Evolutionary conservation across 2,113 vertebrate genomes (phyloP).

Genomic region (Peromyscus maniculatus): DNA sequence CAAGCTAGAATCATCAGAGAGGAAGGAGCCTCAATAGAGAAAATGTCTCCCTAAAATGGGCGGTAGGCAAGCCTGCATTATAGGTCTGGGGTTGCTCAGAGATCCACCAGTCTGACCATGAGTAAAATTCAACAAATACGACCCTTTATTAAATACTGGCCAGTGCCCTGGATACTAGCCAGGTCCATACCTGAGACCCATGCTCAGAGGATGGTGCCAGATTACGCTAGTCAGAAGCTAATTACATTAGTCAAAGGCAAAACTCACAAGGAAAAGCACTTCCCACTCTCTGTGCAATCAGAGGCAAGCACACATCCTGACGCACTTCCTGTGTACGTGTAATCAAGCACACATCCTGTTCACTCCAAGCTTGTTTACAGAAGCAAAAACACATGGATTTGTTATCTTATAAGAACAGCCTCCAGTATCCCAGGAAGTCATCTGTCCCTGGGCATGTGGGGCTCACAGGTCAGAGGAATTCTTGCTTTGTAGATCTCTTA

Average conservation of each 20-base stretch:
- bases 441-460: neutral
- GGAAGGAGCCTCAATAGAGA: neutral
- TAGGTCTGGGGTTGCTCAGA: neutral
- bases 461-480: neutral
- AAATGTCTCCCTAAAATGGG: neutral
- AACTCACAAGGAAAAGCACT: neutral
- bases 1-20: neutral
- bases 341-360: neutral
- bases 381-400: neutral
- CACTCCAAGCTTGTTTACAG: neutral
- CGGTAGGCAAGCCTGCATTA: neutral
- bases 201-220: neutral
- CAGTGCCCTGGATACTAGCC: neutral
- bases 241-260: neutral
- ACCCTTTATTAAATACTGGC: neutral
- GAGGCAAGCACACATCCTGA: neutral
- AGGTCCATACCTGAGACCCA: neutral
- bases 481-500: neutral
- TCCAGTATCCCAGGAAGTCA: too few relatives aligned
- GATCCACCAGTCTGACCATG: neutral
- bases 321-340: neutral
- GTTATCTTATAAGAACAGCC: neutral
- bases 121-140: neutral
- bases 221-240: neutral
- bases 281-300: neutral